A percentile compares a stretch with the other conserved stretches of the same genome.
phyloP scores from a whole-genome alignment of 2,888 invertebrate genomes.

The Ceramica pisi region DNA sequence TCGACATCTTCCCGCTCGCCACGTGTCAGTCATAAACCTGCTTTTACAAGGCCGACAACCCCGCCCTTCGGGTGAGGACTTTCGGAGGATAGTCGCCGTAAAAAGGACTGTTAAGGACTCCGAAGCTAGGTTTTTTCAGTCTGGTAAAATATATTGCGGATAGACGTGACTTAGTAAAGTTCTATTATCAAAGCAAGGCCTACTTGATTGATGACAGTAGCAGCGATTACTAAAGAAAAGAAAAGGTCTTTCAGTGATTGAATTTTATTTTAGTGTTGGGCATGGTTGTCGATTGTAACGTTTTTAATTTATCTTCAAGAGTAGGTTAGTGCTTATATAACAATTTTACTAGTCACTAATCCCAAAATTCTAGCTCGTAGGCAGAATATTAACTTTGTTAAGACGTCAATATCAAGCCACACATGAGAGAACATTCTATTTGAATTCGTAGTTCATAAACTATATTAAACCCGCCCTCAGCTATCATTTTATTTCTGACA shows the following conservation, averaged over 20 bases:
- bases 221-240: constrained; percentile 17
- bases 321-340: background rate
- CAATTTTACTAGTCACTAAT: background rate
- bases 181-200: constrained; percentile 58
- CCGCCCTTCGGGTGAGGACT: constrained; percentile 74
- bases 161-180: constrained; percentile 60
- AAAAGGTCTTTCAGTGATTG: constrained; percentile 27
- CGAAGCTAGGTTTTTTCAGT: constrained; percentile 77
- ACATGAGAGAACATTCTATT: constrained; percentile 43
- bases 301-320: background rate
- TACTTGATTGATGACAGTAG: constrained; percentile 58
- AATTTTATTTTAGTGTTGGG: constrained; percentile 32
- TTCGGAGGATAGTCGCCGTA: constrained; percentile 74
- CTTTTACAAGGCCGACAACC: constrained; percentile 82
- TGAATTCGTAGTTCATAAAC: constrained; percentile 72
- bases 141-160: constrained; percentile 72
- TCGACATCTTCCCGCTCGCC: constrained; percentile 75
- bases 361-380: background rate
- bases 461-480: constrained; percentile 72
- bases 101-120: constrained; percentile 80
- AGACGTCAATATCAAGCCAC: constrained; percentile 22
- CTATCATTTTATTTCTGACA: constrained; percentile 76
- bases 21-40: constrained; percentile 89
- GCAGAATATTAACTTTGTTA: constrained; percentile 10
- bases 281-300: background rate